Conservation (phyloP, 2,888 invertebrate genomes). For the Oxytorus armatus region DNA sequence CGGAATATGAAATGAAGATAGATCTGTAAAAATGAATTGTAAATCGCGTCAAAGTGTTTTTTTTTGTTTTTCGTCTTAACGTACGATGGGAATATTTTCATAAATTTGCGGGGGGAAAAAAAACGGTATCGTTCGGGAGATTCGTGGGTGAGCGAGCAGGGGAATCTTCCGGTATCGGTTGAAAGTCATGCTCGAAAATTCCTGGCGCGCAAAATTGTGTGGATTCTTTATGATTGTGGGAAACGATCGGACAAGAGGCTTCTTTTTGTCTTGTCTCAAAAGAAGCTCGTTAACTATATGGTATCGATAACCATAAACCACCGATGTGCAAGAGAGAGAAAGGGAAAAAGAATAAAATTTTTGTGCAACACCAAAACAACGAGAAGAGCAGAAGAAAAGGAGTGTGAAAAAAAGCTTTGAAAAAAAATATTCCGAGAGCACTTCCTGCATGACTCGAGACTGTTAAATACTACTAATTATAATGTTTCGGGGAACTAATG, state of each 20-base stretch:
- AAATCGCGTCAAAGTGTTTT: not conserved
- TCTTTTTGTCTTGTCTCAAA: slow-evolving; percentile 51
- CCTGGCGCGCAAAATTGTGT: slow-evolving; percentile 59
- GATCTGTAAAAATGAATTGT: too few relatives aligned
- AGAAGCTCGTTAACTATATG: slow-evolving; percentile 46
- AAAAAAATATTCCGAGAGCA: slow-evolving; percentile 34
- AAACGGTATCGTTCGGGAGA: slow-evolving; percentile 47
- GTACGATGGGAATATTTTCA: slow-evolving; percentile 15
- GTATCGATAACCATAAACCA: slow-evolving; percentile 30
- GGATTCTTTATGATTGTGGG: slow-evolving; percentile 49
- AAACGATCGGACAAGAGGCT: not conserved
- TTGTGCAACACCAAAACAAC: not conserved
- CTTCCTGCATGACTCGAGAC: slow-evolving; percentile 35
- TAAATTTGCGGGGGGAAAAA: not conserved
- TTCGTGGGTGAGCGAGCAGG: slow-evolving; percentile 65
- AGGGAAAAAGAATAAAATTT: slow-evolving; percentile 12
- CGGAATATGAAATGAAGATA: too few relatives aligned
- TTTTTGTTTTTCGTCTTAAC: not conserved
- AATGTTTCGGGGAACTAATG: slow-evolving; percentile 14
- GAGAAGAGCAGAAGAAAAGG: slow-evolving; percentile 2
- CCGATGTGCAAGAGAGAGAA: slow-evolving; percentile 16
- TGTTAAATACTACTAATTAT: slow-evolving; percentile 28
- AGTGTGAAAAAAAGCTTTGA: not conserved
- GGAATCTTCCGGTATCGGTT: slow-evolving; percentile 63
- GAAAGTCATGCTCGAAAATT: slow-evolving; percentile 51